phyloP scores from a whole-genome alignment of 2,888 invertebrate genomes.

The Hirtodrosophila histrioides region DNA sequence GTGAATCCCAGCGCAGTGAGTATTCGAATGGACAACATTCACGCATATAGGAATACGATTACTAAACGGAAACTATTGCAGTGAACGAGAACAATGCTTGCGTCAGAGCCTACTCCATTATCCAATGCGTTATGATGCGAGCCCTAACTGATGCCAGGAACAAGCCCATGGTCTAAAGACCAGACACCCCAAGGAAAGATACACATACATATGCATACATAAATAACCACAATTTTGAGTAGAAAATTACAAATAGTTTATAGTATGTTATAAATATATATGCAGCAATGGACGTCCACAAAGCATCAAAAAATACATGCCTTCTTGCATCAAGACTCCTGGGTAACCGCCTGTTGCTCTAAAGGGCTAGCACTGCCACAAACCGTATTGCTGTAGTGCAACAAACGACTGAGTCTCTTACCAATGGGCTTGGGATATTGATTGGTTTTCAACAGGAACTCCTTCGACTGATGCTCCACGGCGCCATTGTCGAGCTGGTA shows the following conservation, averaged over 20 bases:
- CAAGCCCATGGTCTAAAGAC: conserved; percentile 61
- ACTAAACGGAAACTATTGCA: conserved; percentile 32
- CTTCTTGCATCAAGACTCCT: conserved; percentile 42
- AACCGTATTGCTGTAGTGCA: conserved; percentile 80
- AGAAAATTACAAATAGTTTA: conserved; percentile 46
- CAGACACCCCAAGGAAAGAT: background rate
- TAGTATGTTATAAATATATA: conserved; percentile 42
- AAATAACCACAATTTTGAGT: conserved; percentile 19
- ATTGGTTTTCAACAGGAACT: conserved; percentile 92
- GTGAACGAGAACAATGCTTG: conserved; percentile 85
- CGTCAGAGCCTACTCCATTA: conserved; percentile 85
- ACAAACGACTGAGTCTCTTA: conserved; percentile 88
- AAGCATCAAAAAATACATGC: conserved; percentile 7
- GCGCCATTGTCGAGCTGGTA: conserved; percentile 96
- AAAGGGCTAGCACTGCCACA: conserved; percentile 50
- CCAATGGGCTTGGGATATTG: conserved; percentile 92
- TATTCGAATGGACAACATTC: background rate
- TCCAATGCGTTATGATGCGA: conserved; percentile 85
- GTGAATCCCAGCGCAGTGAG: conserved; percentile 81
- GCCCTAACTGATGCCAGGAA: conserved; percentile 81
- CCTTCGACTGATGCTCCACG: conserved; percentile 96
- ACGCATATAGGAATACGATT: background rate
- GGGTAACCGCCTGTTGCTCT: conserved; percentile 14
- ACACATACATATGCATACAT: background rate
- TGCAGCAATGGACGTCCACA: conserved; percentile 19